phyloP scores from a whole-genome alignment of 2,113 vertebrate genomes.

The Rhinoptilus africanus region DNA sequence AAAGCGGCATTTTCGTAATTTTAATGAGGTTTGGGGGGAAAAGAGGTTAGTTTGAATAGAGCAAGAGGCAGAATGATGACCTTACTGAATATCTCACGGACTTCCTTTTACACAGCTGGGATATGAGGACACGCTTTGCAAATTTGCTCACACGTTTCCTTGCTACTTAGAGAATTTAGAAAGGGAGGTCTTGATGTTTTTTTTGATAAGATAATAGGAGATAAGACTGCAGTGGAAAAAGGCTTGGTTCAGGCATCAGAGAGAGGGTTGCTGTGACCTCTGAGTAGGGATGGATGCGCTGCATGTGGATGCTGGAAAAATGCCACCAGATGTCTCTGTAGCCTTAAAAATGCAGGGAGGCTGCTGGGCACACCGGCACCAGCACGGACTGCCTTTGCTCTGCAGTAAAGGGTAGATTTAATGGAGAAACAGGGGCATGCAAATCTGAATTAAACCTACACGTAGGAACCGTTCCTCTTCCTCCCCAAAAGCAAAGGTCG shows the following conservation, averaged over 20 bases:
- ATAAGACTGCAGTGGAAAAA: neutral
- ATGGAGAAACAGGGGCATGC: neutral
- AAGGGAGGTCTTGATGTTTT: neutral
- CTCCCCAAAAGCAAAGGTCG: neutral
- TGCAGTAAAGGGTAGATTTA: neutral
- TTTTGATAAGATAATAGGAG: neutral
- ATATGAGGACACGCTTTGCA: neutral
- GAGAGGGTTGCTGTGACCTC: neutral
- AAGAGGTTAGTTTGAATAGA: neutral
- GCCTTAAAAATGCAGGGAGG: slow-evolving; percentile 27
- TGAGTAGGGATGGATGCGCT: neutral
- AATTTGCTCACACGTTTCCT: neutral
- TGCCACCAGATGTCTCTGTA: slow-evolving; percentile 76
- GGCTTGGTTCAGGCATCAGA: neutral
- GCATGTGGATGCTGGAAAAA: neutral
- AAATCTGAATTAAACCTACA: neutral
- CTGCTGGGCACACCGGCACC: neutral
- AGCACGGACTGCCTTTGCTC: neutral
- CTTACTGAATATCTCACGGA: neutral
- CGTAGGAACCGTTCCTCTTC: neutral
- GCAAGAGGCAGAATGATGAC: neutral
- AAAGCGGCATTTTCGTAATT: neutral
- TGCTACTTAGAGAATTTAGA: neutral
- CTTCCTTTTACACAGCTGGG: neutral
- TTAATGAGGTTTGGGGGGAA: neutral